A percentile compares a stretch with the other conserved stretches of the same genome.
phyloP scores from a whole-genome alignment of 2,888 invertebrate species.

The Stenurella melanura region DNA sequence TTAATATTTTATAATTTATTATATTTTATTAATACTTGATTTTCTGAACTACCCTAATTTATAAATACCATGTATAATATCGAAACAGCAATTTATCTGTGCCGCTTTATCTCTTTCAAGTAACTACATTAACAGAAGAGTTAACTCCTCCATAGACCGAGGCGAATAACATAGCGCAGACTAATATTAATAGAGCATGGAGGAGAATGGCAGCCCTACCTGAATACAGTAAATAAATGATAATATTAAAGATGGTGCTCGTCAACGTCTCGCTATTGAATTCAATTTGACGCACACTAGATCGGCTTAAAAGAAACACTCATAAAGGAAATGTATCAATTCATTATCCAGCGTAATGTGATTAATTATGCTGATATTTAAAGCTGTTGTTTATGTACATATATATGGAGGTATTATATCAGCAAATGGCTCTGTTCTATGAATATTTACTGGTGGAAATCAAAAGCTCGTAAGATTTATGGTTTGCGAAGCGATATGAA shows the following conservation, averaged over 20 bases:
- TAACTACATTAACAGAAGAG: not conserved
- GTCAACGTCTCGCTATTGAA: slow-evolving; percentile 58
- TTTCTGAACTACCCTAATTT: no score
- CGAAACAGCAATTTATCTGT: no score
- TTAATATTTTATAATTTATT: no score
- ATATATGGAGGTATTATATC: not conserved
- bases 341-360: slow-evolving; percentile 47
- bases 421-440: not conserved
- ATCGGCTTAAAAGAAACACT: slow-evolving; percentile 33
- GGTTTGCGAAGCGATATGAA: not conserved
- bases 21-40: no score
- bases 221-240: slow-evolving; percentile 70
- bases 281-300: slow-evolving; percentile 30
- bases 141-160: not conserved
- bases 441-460: slow-evolving; percentile 8
- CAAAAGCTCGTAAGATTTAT: slow-evolving; percentile 9
- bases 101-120: no score
- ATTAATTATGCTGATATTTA: slow-evolving; percentile 48
- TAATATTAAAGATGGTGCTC: slow-evolving; percentile 77
- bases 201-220: slow-evolving; percentile 71
- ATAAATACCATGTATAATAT: no score
- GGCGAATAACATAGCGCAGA: not conserved
- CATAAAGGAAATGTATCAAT: slow-evolving; percentile 47
- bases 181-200: slow-evolving; percentile 8
- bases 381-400: slow-evolving; percentile 34